Evolutionary conservation across 2,888 invertebrate species (phyloP).

Genomic region (Ornithoptera priamus): DNA sequence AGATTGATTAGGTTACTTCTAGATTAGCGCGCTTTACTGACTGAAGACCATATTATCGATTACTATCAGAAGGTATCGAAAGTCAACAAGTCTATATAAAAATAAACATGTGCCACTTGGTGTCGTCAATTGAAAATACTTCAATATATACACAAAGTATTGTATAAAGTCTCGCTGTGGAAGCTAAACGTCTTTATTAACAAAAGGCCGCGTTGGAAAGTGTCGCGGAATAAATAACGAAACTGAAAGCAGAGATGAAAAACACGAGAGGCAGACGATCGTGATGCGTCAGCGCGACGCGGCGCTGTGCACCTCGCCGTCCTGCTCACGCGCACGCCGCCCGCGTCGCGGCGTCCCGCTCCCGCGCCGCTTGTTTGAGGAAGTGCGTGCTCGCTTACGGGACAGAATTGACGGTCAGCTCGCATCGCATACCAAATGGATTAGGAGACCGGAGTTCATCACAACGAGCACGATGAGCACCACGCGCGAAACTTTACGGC

Average conservation of each 20-base stretch:
- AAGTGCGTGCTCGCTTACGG: conserved; percentile 64
- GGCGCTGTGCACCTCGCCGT: conserved; percentile 55
- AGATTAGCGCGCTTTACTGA: too few relatives aligned
- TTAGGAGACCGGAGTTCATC: conserved; percentile 59
- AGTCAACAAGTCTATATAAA: too few relatives aligned
- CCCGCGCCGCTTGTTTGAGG: conserved; percentile 56
- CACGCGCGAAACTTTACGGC: conserved; percentile 68
- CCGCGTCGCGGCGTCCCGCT: conserved; percentile 38
- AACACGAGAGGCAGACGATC: conserved; percentile 62
- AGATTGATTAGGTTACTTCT: too few relatives aligned
- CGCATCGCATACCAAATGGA: conserved; percentile 65
- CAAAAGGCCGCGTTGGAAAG: conserved; percentile 6
- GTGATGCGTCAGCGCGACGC: conserved; percentile 76
- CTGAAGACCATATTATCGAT: too few relatives aligned
- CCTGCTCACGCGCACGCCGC: conserved; percentile 39
- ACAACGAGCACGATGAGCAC: conserved; percentile 54
- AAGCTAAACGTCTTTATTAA: conserved; percentile 1
- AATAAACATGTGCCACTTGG: too few relatives aligned
- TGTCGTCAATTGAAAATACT: too few relatives aligned
- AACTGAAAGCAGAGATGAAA: conserved; percentile 69
- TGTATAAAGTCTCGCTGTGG: not conserved
- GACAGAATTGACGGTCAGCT: conserved; percentile 57
- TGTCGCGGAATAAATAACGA: conserved; percentile 49
- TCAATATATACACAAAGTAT: not conserved
- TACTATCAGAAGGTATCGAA: too few relatives aligned